Evolutionary conservation across 1,140 invertebrate species (phyloP).

Genomic region (Pteromalus puparum): DNA sequence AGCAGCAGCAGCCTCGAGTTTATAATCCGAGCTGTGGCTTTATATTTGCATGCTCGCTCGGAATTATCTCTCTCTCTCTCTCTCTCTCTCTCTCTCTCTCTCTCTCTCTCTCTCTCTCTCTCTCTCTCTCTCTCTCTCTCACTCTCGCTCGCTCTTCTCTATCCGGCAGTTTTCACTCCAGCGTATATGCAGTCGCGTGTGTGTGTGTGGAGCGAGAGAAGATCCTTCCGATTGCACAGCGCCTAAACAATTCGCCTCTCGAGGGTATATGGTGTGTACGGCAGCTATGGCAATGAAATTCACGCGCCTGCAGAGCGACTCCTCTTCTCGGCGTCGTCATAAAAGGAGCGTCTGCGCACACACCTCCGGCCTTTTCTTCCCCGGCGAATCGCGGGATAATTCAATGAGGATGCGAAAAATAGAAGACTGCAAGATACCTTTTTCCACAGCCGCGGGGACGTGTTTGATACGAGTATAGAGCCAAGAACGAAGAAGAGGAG

Average conservation of each 20-base stretch:
- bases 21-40: slow-evolving; percentile 14
- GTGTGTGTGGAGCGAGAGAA: neutral
- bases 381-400: neutral
- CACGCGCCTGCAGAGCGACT: neutral
- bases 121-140: neutral
- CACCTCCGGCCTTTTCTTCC: neutral
- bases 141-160: neutral
- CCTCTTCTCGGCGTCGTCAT: neutral
- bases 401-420: slow-evolving; percentile 15
- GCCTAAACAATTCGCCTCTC: slow-evolving; percentile 2
- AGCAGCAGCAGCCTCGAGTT: neutral
- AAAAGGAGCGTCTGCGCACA: neutral
- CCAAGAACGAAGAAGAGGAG: too few species aligned
- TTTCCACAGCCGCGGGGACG: neutral
- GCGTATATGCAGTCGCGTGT: neutral
- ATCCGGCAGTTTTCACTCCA: neutral
- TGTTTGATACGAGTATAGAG: too few species aligned
- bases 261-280: neutral
- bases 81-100: neutral
- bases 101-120: neutral
- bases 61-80: slow-evolving; percentile 5
- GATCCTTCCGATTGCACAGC: neutral
- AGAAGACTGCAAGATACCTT: neutral
- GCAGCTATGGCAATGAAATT: slow-evolving; percentile 26
- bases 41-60: slow-evolving; percentile 20